Conservation (phyloP, 2,113 vertebrate species). For the Bufo bufo region DNA sequence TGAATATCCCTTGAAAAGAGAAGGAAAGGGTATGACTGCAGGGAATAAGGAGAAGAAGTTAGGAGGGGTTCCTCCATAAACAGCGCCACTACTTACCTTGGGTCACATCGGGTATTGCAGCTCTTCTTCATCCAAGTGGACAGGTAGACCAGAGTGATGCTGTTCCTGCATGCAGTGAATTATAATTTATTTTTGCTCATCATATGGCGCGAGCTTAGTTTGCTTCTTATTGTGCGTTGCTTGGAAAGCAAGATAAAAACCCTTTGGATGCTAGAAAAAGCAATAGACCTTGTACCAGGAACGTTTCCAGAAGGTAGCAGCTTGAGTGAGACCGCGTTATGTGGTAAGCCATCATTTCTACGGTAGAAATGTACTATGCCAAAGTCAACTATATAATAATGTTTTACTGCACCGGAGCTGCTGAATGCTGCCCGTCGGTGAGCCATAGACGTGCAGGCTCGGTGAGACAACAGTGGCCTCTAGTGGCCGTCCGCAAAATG, state of each 20-base stretch:
- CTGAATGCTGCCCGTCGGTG: conserved; percentile 4
- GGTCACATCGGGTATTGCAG: too few relatives aligned
- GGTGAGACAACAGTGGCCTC: conserved; percentile 51
- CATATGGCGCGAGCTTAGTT: background rate
- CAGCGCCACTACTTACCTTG: too few relatives aligned
- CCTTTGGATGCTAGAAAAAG: background rate
- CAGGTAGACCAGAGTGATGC: too few relatives aligned
- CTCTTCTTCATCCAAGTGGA: too few relatives aligned
- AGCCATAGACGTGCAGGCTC: background rate
- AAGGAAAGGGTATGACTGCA: too few relatives aligned
- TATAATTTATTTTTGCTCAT: background rate
- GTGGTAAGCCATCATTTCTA: conserved; percentile 17
- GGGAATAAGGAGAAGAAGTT: too few relatives aligned
- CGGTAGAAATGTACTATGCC: conserved; percentile 9
- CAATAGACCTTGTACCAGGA: background rate
- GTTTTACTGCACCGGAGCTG: conserved; percentile 31
- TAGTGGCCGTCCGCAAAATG: conserved; percentile 6
- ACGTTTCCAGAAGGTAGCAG: conserved; percentile 34
- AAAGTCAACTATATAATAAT: conserved; percentile 33
- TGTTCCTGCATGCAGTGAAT: too few relatives aligned
- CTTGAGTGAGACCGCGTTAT: conserved; percentile 17
- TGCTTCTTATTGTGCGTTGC: background rate
- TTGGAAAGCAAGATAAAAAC: background rate
- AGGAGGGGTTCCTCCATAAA: too few relatives aligned
- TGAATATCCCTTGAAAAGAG: too few relatives aligned